Evolutionary conservation across 2,888 invertebrate species (phyloP).

Genomic region (Caenorhabditis sp.): DNA sequence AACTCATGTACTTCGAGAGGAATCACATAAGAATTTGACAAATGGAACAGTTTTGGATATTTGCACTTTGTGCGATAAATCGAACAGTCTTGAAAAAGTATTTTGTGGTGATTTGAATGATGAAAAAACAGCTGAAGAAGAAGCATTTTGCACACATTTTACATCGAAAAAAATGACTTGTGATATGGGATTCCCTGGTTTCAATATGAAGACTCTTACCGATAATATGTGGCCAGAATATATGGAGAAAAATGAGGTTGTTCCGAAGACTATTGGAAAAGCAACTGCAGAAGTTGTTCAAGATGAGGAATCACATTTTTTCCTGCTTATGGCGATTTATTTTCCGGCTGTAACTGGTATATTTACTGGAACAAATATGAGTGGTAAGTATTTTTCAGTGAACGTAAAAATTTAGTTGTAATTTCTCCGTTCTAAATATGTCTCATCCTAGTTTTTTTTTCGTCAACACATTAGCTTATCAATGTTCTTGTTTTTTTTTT

Average conservation of each 20-base stretch:
- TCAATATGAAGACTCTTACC: conserved; percentile 86
- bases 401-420: not conserved
- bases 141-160: conserved; percentile 57
- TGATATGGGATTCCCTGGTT: conserved; percentile 87
- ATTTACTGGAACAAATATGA: conserved; percentile 98
- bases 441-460: too few species aligned
- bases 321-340: conserved; percentile 95
- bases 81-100: conserved; percentile 56
- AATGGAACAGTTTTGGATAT: conserved; percentile 65
- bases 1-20: conserved; percentile 47
- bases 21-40: conserved; percentile 34
- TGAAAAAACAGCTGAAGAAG: conserved; percentile 28
- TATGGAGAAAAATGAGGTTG: conserved; percentile 61
- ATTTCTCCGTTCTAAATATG: not conserved
- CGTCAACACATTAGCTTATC: too few species aligned
- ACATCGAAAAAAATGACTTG: conserved; percentile 72
- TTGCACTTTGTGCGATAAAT: conserved; percentile 78
- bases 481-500: too few species aligned
- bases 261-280: conserved; percentile 58
- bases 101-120: conserved; percentile 52
- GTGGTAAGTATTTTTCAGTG: conserved; percentile 75
- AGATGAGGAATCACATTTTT: conserved; percentile 90
- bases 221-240: conserved; percentile 58
- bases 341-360: conserved; percentile 99
- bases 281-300: conserved; percentile 74